Evolutionary conservation across 1,140 invertebrate species (phyloP).

Genomic region (Pogonomyrmex californicus): DNA sequence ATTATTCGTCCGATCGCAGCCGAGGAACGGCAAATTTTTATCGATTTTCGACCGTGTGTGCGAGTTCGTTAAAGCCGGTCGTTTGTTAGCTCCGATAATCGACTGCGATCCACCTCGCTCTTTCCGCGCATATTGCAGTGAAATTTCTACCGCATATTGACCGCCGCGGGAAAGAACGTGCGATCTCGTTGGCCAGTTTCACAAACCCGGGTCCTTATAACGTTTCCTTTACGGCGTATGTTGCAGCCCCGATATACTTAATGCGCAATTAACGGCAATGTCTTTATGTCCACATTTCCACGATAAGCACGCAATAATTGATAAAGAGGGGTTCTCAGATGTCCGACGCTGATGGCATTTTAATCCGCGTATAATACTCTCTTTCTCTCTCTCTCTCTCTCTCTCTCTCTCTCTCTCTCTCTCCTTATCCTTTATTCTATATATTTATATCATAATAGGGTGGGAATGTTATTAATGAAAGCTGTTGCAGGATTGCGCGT

Average conservation of each 20-base stretch:
- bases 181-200: constrained; percentile 33
- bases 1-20: neutral
- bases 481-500: constrained; percentile 9
- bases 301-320: constrained; percentile 32
- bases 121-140: constrained; percentile 30
- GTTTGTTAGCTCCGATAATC: constrained; percentile 65
- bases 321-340: constrained; percentile 23
- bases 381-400: neutral
- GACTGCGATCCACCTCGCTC: constrained; percentile 12
- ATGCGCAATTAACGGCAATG: constrained; percentile 58
- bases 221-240: constrained; percentile 26
- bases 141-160: constrained; percentile 50
- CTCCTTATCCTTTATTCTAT: neutral
- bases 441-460: constrained; percentile 46
- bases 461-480: constrained; percentile 29
- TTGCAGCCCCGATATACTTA: constrained; percentile 39
- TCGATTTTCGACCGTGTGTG: constrained; percentile 14
- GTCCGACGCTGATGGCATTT: constrained; percentile 25
- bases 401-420: neutral
- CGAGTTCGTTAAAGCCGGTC: constrained; percentile 54
- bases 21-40: constrained; percentile 35
- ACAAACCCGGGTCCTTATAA: constrained; percentile 21
- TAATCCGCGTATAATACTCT: constrained; percentile 34
- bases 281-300: constrained; percentile 45
- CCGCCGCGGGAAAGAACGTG: constrained; percentile 45